A percentile compares a stretch with the other conserved stretches of the same genome.
Conservation (phyloP, 2,797 vertebrate species). For the Champsocephalus gunnari region DNA sequence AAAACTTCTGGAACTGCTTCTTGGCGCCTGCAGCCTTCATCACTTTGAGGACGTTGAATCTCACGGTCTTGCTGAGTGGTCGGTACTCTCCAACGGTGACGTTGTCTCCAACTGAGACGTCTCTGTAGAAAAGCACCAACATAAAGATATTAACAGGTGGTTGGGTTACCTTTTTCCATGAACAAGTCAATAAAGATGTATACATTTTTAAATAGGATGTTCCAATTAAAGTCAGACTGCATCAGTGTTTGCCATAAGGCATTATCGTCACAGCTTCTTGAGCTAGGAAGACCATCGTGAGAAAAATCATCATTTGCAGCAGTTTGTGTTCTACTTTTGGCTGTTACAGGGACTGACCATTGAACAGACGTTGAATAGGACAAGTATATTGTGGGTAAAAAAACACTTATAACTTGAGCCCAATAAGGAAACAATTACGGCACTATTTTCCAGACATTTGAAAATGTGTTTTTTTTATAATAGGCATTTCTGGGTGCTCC, state of each 20-base stretch:
- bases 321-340: not conserved
- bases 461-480: too few relatives aligned
- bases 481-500: too few relatives aligned
- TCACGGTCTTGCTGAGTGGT: slow-evolving; percentile 96
- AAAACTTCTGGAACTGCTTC: slow-evolving; percentile 99
- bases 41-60: slow-evolving; percentile 98
- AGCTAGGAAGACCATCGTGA: slow-evolving; percentile 90
- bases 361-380: not conserved
- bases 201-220: fast-evolving
- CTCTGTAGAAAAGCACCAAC: slow-evolving; percentile 79
- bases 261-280: slow-evolving; percentile 80
- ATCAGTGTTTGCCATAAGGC: slow-evolving; percentile 86
- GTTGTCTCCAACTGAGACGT: slow-evolving; percentile 92
- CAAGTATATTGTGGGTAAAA: too few relatives aligned
- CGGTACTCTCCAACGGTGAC: slow-evolving; percentile 95
- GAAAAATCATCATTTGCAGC: slow-evolving; percentile 77
- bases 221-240: slow-evolving; percentile 44
- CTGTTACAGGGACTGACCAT: not conserved
- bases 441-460: too few relatives aligned
- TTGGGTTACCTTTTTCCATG: not conserved
- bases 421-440: not conserved
- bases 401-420: too few relatives aligned
- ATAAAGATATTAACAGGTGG: not conserved
- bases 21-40: slow-evolving; percentile 97
- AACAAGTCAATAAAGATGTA: not conserved